Percentiles rank a stretch among this genome's conserved stretches.
Evolutionary conservation across 2,888 invertebrate genomes (phyloP).

Genomic region (Beris morrisii): DNA sequence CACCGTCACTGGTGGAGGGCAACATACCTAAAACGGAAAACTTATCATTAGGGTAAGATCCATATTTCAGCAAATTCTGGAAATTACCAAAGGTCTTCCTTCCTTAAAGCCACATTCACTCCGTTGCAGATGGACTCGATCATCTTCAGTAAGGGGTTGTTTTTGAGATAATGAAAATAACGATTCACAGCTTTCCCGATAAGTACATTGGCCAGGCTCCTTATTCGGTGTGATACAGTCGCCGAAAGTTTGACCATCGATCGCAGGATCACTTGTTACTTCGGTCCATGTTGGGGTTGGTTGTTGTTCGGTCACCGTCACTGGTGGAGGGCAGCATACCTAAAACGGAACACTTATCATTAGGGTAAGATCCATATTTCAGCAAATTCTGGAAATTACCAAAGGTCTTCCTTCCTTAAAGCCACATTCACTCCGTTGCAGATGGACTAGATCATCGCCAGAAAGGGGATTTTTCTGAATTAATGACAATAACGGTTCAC

Average conservation of each 20-base stretch:
- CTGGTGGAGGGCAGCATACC: not conserved
- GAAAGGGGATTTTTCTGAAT: not conserved
- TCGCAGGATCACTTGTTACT: too few relatives aligned
- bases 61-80: too few relatives aligned
- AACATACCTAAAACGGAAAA: constrained; percentile 16
- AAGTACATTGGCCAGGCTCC: not conserved
- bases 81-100: not conserved
- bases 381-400: not conserved
- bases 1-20: too few relatives aligned
- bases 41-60: too few relatives aligned
- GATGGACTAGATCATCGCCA: not conserved
- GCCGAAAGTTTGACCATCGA: too few relatives aligned
- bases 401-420: not conserved
- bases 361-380: too few relatives aligned
- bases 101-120: constrained; percentile 5
- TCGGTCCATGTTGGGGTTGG: too few relatives aligned
- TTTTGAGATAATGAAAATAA: not conserved
- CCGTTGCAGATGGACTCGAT: not conserved
- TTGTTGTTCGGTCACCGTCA: too few relatives aligned
- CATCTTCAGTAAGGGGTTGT: not conserved
- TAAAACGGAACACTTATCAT: not conserved
- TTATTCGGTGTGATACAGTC: not conserved
- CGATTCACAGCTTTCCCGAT: not conserved
- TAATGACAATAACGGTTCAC: not conserved
- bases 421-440: constrained; percentile 8